A percentile compares a stretch with the other conserved stretches of the same genome.
Conservation (phyloP, 2,888 invertebrate genomes). For the Lomographa bimaculata region DNA sequence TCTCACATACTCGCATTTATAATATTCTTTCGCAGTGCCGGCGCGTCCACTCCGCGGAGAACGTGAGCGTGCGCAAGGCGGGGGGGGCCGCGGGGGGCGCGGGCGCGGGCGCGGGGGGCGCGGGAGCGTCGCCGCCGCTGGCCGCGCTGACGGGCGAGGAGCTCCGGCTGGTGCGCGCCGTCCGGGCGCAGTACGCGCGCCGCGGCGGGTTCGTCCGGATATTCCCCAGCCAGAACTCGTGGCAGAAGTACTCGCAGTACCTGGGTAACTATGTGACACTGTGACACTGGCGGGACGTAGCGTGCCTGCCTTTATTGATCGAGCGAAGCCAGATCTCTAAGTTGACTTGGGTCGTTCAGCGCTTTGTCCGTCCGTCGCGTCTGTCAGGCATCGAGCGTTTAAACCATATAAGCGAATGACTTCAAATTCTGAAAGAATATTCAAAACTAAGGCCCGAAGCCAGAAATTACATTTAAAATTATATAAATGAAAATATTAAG, state of each 20-base stretch:
- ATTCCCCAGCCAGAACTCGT: slow-evolving; percentile 94
- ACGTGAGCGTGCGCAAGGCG: slow-evolving; percentile 70
- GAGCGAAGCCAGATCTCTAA: too few relatives aligned
- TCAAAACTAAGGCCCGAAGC: too few relatives aligned
- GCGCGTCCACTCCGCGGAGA: slow-evolving; percentile 89
- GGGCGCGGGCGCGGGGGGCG: slow-evolving; percentile 72
- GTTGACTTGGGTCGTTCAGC: too few relatives aligned
- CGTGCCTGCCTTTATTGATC: too few relatives aligned
- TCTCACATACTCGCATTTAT: too few relatives aligned
- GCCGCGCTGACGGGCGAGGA: slow-evolving; percentile 88
- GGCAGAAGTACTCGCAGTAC: slow-evolving; percentile 92
- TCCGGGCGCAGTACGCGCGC: slow-evolving; percentile 90
- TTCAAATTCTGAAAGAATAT: too few relatives aligned
- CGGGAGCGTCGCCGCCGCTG: slow-evolving; percentile 44
- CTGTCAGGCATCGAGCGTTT: too few relatives aligned
- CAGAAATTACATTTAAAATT: too few relatives aligned
- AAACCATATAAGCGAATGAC: too few relatives aligned
- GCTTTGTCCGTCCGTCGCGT: too few relatives aligned
- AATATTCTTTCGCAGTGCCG: slow-evolving; percentile 87
- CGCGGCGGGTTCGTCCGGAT: slow-evolving; percentile 95
- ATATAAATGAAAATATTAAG: too few relatives aligned
- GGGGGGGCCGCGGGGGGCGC: slow-evolving; percentile 44
- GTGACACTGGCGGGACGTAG: too few relatives aligned
- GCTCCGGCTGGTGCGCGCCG: slow-evolving; percentile 88
- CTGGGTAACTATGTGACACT: slow-evolving; percentile 87